Base-by-base conservation (phyloP, 2,888 invertebrate species). In the Trisateles emortualis region DNA sequence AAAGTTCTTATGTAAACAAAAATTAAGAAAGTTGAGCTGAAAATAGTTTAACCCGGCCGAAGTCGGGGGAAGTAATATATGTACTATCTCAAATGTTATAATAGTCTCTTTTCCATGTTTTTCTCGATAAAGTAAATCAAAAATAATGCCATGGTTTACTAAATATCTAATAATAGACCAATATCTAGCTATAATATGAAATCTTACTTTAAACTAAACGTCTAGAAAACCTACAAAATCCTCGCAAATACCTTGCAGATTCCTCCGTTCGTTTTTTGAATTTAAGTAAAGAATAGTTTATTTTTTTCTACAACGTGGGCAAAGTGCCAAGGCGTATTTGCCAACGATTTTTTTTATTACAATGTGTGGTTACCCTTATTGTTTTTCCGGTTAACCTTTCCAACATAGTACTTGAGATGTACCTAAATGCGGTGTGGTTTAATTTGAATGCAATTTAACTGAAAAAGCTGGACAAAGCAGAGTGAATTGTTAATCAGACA, bases 331-430 rank as follows among this genome's bases (percentile, higher is more conserved):
- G 11, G 5, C 2, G 22, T 39, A 9, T 19, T 22, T 39, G 22
- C 22, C 22, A 19, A 39, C 1, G 1, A 8, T 22, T 39, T 39
- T 39, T 39, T 19, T 22, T 22, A 38, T 22, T 39, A 39, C 19
- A 10, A 36, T 36, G 19, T 39, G 39, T 22, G 39, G 39, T 22
- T 39, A 39, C 22, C 36, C 22, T 39, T 39, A 39, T 24, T 39
- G 39, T 22, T 22, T 22, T 22, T 35, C 11, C 35, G 35, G 35
- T 35, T 35, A 16, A 35, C 3, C 35, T 1, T 26, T 8, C 26
- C 9, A 26, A 26, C 5, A 1, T 8, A 8, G 26, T 8, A 1
- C 1, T 26, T 26, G n/a, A n/a, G n/a, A n/a, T 24, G 24, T 24
- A 24, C 8, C 24, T 24, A 3, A 24, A 24, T 24, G 24, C n/a